Conservation (phyloP, 1,140 invertebrate species). For the Hylyphantes graminicola region DNA sequence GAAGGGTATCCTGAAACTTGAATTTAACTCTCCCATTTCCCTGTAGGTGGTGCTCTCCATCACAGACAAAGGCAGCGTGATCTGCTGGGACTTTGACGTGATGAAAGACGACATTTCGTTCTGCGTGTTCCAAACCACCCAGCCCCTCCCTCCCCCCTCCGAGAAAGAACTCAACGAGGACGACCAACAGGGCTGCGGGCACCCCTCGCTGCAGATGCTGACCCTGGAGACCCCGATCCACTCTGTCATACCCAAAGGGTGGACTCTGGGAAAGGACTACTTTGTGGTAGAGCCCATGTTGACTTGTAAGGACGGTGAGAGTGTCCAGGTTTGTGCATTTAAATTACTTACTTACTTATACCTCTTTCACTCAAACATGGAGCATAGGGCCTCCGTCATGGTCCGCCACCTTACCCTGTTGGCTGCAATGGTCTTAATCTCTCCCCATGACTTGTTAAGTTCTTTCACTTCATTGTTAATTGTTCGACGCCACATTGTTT, state of each 20-base stretch:
- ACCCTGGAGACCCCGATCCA: constrained; percentile 53
- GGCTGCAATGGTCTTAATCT: no score
- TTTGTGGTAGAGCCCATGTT: constrained; percentile 82
- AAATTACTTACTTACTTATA: not conserved
- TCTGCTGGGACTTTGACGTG: constrained; percentile 98
- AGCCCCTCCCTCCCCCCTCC: constrained; percentile 51
- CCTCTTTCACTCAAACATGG: no score
- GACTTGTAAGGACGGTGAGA: constrained; percentile 91
- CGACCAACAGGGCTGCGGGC: constrained; percentile 56
- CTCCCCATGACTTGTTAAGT: no score
- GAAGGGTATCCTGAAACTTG: not conserved
- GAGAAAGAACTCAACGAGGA: constrained; percentile 50
- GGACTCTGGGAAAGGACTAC: constrained; percentile 84
- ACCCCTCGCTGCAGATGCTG: constrained; percentile 60
- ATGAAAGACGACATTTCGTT: constrained; percentile 89
- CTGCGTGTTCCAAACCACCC: constrained; percentile 76
- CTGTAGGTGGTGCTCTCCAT: constrained; percentile 77
- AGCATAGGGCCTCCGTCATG: no score
- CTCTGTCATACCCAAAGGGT: constrained; percentile 75
- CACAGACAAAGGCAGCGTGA: constrained; percentile 85
- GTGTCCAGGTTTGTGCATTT: constrained; percentile 79
- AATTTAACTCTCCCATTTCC: constrained; percentile 5
- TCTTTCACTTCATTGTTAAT: no score
- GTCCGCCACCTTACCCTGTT: no score
- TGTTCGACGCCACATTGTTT: no score